These are phyloP conservation scores for Calameuta filiformis DNA, from an alignment of 2,888 invertebrate genomes.

Conservation along the genomic window DNA sequence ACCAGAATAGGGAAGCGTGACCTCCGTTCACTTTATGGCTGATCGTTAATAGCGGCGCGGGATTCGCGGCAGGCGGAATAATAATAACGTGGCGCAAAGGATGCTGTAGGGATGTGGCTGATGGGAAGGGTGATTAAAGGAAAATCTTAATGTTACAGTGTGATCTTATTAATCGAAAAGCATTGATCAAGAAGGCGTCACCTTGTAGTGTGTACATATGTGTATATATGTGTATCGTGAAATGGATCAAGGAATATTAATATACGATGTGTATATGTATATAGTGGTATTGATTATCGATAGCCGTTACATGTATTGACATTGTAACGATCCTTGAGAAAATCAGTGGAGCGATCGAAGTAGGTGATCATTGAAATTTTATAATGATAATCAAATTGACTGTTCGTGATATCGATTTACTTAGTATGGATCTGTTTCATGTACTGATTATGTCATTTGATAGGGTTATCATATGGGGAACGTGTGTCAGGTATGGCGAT, in stretches of 20 bases:
- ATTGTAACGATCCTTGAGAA: neutral
- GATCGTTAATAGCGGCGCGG: conserved; percentile 42
- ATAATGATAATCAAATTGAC: neutral
- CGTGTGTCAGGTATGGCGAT: too few species aligned
- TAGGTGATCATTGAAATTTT: neutral
- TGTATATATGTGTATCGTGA: neutral
- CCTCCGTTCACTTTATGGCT: conserved; percentile 36
- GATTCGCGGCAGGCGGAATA: conserved; percentile 29
- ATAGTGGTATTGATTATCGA: neutral
- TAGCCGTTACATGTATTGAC: neutral
- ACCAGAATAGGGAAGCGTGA: conserved; percentile 26
- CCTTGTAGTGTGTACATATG: neutral
- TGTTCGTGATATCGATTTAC: neutral
- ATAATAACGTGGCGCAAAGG: conserved; percentile 19
- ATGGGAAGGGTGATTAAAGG: conserved; percentile 28
- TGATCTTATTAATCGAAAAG: conserved; percentile 31
- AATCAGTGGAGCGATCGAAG: neutral
- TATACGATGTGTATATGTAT: neutral
- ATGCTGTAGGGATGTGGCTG: conserved; percentile 11
- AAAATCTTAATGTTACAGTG: conserved; percentile 12
- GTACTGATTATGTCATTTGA: neutral
- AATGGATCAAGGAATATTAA: neutral
- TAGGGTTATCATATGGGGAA: neutral
- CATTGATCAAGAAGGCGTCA: conserved; percentile 1
- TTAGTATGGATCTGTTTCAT: neutral